Evolutionary conservation across 2,888 invertebrate species (phyloP), one percentile per base, ranked within the genome.

Genomic region (Periphyllus acericola): DNA sequence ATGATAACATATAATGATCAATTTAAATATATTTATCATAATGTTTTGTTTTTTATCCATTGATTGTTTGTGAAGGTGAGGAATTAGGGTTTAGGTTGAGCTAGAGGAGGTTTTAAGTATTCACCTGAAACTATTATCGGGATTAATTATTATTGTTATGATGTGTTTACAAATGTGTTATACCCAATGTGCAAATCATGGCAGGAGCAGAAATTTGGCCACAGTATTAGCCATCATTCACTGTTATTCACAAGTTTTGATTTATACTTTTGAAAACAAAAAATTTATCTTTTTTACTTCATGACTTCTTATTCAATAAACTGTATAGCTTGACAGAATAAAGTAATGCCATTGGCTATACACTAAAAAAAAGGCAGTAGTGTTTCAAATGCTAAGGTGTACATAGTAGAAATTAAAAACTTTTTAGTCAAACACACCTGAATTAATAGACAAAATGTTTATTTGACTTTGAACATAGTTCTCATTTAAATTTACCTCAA

Each of bases 1-100:
- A 87, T 32, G 80, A 87, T 80, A 87, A 87, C 71, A 87, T 79
- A 60, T 60, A 87, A 87, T 80, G 80, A 74, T 80, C 80, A 87
- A 74, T 87, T 87, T 87, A 79, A 85, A 74, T 71, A 71, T 29
- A 71, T 85, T 85, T 85, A 68, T 74, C 40, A 83, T 14, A 14
- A 11, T 46, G 46, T 46, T 46, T 46, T 46, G 46, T 19, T 82
- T 72, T 72, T 74, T 72, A 81, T 68, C 68, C 81, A 68, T 34
- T 52, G 14, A 8, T 55, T 52, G 25, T 86, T 46, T 71, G 79
- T 55, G 25, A 21, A 25, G 32, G 78, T 40, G 52, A 79, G 79
- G 78, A 71, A 71, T 71, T 29, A 66, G 79, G 68, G 17, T 74
- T 55, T 55, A n/a, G 83, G 83, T 83, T 25, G 40, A 46, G 40